Percentiles rank a stretch among this genome's conserved stretches.
Conservation (phyloP, 1,140 invertebrate genomes). For the Calycopis cecrops region DNA sequence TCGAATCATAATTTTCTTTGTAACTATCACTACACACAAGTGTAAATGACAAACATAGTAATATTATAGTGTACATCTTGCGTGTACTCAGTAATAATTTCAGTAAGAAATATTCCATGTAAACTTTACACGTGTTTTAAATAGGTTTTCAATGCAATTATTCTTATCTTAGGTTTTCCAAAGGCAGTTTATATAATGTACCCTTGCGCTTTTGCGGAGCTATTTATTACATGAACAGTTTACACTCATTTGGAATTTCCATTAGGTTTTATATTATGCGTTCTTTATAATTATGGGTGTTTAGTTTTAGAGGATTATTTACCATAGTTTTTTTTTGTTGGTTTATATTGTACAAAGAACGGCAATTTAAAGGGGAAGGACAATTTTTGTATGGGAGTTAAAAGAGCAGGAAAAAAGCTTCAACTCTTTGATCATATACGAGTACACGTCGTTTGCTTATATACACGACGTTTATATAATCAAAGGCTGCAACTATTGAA, state of each 20-base stretch:
- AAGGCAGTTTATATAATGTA: background rate
- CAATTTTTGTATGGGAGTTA: no score
- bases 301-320: no score
- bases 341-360: no score
- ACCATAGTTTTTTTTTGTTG: no score
- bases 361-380: no score
- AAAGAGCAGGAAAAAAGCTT: no score
- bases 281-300: no score
- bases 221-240: no score
- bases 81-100: background rate
- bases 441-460: no score
- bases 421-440: no score
- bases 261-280: background rate
- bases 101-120: background rate
- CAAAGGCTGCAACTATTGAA: no score
- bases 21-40: background rate
- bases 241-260: background rate
- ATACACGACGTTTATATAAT: no score
- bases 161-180: background rate
- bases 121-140: background rate
- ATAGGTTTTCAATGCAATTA: slow-evolving; percentile 3
- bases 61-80: background rate
- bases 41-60: background rate
- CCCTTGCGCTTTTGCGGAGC: background rate
- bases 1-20: background rate